Percentiles rank a stretch among this genome's conserved stretches.
These are phyloP conservation scores for Dysidea cf. avara DNA, from an alignment of 37 sponge, comb jelly and placozoan species.

Conservation along the genomic window DNA sequence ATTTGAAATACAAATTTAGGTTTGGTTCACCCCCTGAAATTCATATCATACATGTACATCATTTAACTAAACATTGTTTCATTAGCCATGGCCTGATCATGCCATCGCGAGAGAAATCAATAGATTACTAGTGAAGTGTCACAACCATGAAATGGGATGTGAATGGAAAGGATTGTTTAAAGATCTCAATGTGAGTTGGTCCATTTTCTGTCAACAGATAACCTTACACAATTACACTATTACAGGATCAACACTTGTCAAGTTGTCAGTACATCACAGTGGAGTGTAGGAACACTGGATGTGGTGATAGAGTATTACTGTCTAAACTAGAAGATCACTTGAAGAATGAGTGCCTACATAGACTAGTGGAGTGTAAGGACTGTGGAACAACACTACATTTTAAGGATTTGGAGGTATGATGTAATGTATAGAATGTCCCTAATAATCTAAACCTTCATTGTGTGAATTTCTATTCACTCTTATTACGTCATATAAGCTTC, in stretches of 20 bases:
- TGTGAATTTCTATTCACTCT: too few relatives aligned
- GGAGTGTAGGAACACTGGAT: constrained; percentile 43
- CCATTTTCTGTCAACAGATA: too few relatives aligned
- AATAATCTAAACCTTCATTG: too few relatives aligned
- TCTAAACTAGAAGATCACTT: constrained; percentile 28
- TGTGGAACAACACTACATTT: constrained; percentile 15
- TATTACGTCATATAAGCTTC: too few relatives aligned
- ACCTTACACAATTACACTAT: too few relatives aligned
- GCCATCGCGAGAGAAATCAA: constrained; percentile 63
- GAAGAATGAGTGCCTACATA: constrained; percentile 25
- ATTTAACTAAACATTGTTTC: too few relatives aligned
- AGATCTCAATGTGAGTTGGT: neutral
- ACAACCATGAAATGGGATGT: constrained; percentile 46
- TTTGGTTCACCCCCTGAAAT: too few relatives aligned
- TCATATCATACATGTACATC: too few relatives aligned
- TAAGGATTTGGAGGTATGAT: constrained; percentile 30
- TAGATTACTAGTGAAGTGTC: constrained; percentile 39
- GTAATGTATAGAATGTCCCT: neutral
- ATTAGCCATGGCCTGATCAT: constrained; percentile 60
- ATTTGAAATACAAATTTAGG: too few relatives aligned
- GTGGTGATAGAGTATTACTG: constrained; percentile 10
- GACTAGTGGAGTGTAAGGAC: constrained; percentile 36
- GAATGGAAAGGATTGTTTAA: constrained; percentile 52
- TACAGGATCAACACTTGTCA: too few relatives aligned
- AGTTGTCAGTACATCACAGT: constrained; percentile 45